Conservation (phyloP, 2,888 invertebrate genomes). For the Archips xylosteana region DNA sequence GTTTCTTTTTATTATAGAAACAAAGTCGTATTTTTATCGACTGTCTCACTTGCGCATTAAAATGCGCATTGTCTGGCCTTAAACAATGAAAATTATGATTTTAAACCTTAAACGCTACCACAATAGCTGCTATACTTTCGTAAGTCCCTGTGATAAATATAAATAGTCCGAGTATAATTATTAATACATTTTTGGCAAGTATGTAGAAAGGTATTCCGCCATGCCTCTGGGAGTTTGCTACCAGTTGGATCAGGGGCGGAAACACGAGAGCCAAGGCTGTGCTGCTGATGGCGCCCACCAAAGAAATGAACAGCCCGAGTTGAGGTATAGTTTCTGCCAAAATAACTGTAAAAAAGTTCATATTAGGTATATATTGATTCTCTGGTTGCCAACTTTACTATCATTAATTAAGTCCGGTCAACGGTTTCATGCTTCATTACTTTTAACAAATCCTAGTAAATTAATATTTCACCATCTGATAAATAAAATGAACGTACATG, state of each 20-base stretch:
- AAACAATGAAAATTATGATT: neutral
- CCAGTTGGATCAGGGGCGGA: slow-evolving; percentile 94
- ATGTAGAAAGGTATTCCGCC: slow-evolving; percentile 76
- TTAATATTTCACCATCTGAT: neutral
- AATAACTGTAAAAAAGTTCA: slow-evolving; percentile 87
- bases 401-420: no score
- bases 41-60: neutral
- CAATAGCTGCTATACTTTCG: slow-evolving; percentile 88
- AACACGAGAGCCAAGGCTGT: slow-evolving; percentile 94
- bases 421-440: no score
- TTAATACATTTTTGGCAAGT: slow-evolving; percentile 86
- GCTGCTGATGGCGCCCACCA: slow-evolving; percentile 96
- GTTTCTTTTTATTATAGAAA: neutral
- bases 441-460: neutral
- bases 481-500: slow-evolving; percentile 88
- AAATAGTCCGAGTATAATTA: slow-evolving; percentile 88
- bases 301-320: slow-evolving; percentile 94
- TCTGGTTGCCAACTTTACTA: neutral
- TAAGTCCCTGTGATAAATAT: slow-evolving; percentile 92
- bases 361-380: neutral
- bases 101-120: slow-evolving; percentile 70
- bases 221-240: slow-evolving; percentile 87
- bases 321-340: slow-evolving; percentile 95
- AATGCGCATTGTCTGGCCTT: neutral
- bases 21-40: neutral